Base-by-base conservation (phyloP, 1,140 invertebrate species). In the Hydropsyche tenuis region DNA sequence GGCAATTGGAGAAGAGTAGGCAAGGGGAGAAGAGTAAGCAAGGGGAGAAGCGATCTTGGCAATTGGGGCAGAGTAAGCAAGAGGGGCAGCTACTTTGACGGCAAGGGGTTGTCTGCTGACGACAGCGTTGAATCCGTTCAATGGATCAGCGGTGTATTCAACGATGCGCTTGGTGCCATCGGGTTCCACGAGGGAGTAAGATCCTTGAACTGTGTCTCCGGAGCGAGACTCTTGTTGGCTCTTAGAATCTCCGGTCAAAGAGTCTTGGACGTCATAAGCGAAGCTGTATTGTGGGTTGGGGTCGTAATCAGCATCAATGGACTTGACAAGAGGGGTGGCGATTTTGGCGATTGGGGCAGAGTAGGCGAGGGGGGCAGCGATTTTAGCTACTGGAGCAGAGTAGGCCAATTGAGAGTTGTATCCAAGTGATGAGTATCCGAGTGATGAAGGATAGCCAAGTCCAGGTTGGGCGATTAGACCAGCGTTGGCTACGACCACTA, bases 201-300 rank as follows among this genome's bases (percentile, higher is more conserved):
- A 80, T 72, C 87, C 87, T 76, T 86, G 83, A 9, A 88, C 87
- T 56, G 87, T 81, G 74, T 88, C 87, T 30, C 87, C 87, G 62
- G 85, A 82, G 6, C 87, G 82, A 20, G 81, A 84, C 80, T 88
- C 87, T 63, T 86, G 81, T 80, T 88, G 87, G 73, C 83, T 85
- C 79, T 89, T 88, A 76, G 84, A 83, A 77, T 89, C 87, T 5
- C 89, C 87, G 42, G 85, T 89, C 77, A 86, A 84, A 20, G 85
- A 82, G 70, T 89, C 88, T 78, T 87, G 83, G 16, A 89, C 83
- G 64, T 87, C 83, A 78, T 88, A 88, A 27, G 86, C 86, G 79
- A 85, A 88, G 45, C 82, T 83, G 78, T 87, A 87, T 79, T 87
- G 86, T 14, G 86, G 86, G 73, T 86, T 83, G 0, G 85, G 82